phyloP scores from a whole-genome alignment of 2,113 vertebrate genomes.

The Hemibagrus wyckioides region DNA sequence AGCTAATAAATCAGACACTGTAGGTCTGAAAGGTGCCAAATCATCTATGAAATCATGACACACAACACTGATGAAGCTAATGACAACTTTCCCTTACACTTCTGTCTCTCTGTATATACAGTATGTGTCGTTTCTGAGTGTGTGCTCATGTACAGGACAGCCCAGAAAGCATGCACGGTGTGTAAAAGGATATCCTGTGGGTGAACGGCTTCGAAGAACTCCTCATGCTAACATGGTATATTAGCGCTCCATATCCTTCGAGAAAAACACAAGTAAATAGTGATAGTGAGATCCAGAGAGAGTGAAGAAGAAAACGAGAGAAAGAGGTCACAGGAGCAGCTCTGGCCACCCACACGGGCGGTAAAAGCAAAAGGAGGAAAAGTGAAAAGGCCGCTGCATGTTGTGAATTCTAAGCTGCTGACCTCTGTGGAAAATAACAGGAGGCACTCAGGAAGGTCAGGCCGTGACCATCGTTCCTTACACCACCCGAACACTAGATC shows the following conservation, averaged over 20 bases:
- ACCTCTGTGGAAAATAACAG: slow-evolving; percentile 75
- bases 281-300: not conserved
- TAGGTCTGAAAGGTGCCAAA: too few relatives aligned
- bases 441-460: slow-evolving; percentile 69
- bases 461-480: slow-evolving; percentile 31
- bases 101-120: not conserved
- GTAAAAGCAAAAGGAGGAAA: slow-evolving; percentile 49
- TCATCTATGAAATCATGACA: not conserved
- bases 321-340: not conserved
- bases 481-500: not conserved
- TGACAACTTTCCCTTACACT: not conserved
- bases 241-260: slow-evolving; percentile 8
- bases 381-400: slow-evolving; percentile 60
- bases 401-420: slow-evolving; percentile 73
- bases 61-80: not conserved
- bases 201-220: slow-evolving; percentile 67
- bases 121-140: slow-evolving; percentile 43
- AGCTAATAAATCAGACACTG: not conserved
- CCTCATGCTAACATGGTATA: slow-evolving; percentile 51
- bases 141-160: slow-evolving; percentile 12
- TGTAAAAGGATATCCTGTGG: slow-evolving; percentile 69
- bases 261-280: slow-evolving; percentile 36
- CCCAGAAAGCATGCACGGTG: slow-evolving; percentile 55
- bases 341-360: not conserved
- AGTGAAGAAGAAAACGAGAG: slow-evolving; percentile 16